A percentile compares a stretch with the other conserved stretches of the same genome.
Evolutionary conservation across 1,140 invertebrate species (phyloP).

Genomic region (Procambarus clarkii): DNA sequence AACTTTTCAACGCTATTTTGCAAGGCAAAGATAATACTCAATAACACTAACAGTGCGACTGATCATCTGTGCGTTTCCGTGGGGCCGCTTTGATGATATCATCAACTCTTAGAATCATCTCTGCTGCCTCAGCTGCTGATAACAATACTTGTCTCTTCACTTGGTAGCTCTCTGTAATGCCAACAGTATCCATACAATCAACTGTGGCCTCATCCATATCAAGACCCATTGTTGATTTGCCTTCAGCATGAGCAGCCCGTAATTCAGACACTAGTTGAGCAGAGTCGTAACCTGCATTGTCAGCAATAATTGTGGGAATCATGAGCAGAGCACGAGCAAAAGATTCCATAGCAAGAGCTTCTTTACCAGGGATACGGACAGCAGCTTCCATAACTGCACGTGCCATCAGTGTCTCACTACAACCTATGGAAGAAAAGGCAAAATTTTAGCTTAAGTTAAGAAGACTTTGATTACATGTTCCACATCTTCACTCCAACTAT

Average conservation of each 20-base stretch:
- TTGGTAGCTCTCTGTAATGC: constrained; percentile 97
- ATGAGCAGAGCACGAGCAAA: constrained; percentile 92
- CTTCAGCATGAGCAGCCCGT: constrained; percentile 90
- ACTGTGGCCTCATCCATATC: constrained; percentile 89
- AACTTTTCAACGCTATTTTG: neutral
- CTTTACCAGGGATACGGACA: constrained; percentile 93
- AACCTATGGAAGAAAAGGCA: constrained; percentile 77
- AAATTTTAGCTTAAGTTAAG: no score
- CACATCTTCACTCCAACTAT: no score
- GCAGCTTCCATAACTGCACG: constrained; percentile 90
- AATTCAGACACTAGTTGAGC: constrained; percentile 94
- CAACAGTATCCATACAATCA: constrained; percentile 90
- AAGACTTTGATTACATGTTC: no score
- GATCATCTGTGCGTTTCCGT: constrained; percentile 90
- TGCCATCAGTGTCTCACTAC: constrained; percentile 97
- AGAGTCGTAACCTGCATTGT: constrained; percentile 99
- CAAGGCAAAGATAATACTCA: neutral
- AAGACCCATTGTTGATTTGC: constrained; percentile 87
- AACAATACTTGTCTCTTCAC: constrained; percentile 97
- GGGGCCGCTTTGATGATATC: constrained; percentile 98
- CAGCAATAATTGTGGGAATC: constrained; percentile 96
- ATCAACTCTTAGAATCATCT: constrained; percentile 99
- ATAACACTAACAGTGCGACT: constrained; percentile 85
- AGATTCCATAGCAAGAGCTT: constrained; percentile 97
- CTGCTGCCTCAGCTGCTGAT: constrained; percentile 97